A percentile compares a stretch with the other conserved stretches of the same genome.
These are phyloP conservation scores for Stictonetta naevosa DNA, from an alignment of 2,113 vertebrate genomes.

Conservation along the genomic window DNA sequence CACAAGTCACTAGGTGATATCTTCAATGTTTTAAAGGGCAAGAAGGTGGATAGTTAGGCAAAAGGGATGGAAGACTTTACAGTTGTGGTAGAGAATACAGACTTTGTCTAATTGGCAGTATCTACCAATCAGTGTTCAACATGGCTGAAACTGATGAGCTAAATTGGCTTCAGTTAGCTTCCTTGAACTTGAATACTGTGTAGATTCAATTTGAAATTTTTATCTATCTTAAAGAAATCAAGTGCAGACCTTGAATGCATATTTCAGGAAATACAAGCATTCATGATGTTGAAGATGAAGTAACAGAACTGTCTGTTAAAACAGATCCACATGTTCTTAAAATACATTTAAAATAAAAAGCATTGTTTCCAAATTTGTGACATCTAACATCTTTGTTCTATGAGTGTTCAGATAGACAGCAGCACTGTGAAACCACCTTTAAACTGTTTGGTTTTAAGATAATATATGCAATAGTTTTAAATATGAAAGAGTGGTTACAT, in stretches of 20 bases:
- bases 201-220: background rate
- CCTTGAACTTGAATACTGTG: background rate
- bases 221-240: background rate
- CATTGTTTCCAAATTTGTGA: background rate
- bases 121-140: background rate
- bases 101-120: background rate
- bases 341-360: background rate
- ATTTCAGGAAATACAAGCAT: background rate
- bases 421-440: slow-evolving; percentile 10
- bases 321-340: background rate
- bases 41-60: slow-evolving; percentile 76
- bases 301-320: background rate
- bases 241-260: background rate
- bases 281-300: background rate
- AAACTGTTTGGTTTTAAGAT: background rate
- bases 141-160: background rate
- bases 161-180: background rate
- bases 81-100: background rate
- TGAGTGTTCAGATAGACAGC: background rate
- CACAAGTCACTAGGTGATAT: slow-evolving; percentile 91
- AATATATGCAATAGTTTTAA: background rate
- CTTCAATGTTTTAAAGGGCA: slow-evolving; percentile 88
- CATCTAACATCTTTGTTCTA: background rate
- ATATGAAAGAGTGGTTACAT: background rate
- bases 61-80: background rate